Conservation (phyloP, 2,888 invertebrate genomes). For the Agriopis leucophaearia region DNA sequence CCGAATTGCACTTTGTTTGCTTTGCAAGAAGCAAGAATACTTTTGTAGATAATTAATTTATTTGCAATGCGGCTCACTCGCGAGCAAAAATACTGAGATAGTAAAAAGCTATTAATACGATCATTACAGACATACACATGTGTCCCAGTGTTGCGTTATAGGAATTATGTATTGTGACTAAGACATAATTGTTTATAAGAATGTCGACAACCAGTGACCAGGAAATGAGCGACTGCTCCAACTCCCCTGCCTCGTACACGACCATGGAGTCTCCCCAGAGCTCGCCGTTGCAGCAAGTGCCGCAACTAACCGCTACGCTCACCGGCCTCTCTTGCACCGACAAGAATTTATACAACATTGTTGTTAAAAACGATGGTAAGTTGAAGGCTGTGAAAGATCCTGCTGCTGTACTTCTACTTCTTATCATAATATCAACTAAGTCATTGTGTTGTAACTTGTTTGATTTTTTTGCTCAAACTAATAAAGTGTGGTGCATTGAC, state of each 20-base stretch:
- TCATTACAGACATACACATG: neutral
- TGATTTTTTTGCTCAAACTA: too few relatives aligned
- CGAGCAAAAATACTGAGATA: neutral
- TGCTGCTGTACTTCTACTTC: too few relatives aligned
- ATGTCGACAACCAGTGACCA: slow-evolving; percentile 64
- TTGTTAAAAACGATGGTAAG: slow-evolving; percentile 48
- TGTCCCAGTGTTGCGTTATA: slow-evolving; percentile 6
- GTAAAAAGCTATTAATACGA: neutral
- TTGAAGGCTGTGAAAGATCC: neutral
- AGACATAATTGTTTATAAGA: slow-evolving; percentile 22
- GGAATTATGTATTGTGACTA: neutral
- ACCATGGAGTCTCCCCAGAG: slow-evolving; percentile 64
- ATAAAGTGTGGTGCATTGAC: too few relatives aligned
- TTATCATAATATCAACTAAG: too few relatives aligned
- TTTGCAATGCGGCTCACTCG: neutral
- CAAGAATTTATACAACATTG: slow-evolving; percentile 38
- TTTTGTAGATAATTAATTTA: neutral
- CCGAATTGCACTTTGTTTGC: too few relatives aligned
- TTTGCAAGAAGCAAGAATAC: neutral
- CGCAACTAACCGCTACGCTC: slow-evolving; percentile 67
- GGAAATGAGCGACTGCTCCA: slow-evolving; percentile 70
- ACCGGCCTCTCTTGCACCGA: slow-evolving; percentile 67
- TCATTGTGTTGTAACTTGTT: too few relatives aligned
- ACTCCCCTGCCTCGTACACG: slow-evolving; percentile 63
- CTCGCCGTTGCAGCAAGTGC: slow-evolving; percentile 76